Evolutionary conservation across 2,888 invertebrate species (phyloP).

Genomic region (Leuctra nigra): DNA sequence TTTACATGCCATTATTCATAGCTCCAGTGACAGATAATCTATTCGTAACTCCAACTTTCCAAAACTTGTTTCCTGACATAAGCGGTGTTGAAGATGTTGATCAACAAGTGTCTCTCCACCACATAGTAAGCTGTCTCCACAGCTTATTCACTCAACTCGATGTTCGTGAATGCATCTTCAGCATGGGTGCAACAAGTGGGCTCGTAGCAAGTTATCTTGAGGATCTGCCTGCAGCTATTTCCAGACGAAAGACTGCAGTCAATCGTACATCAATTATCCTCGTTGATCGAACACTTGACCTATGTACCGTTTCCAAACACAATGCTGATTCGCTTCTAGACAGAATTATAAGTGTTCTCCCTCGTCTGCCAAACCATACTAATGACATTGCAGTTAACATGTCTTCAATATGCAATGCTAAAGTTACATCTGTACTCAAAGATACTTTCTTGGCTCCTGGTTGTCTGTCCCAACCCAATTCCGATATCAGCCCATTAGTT

Average conservation of each 20-base stretch:
- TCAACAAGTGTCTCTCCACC: slow-evolving; percentile 36
- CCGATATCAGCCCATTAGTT: slow-evolving; percentile 26
- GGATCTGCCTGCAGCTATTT: slow-evolving; percentile 46
- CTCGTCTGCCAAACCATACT: slow-evolving; percentile 54
- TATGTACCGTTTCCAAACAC: slow-evolving; percentile 54
- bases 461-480: slow-evolving; percentile 43
- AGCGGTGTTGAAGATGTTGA: slow-evolving; percentile 17
- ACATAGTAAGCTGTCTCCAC: slow-evolving; percentile 47
- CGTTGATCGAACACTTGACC: slow-evolving; percentile 58
- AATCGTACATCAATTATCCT: slow-evolving; percentile 49
- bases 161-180: slow-evolving; percentile 57
- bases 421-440: slow-evolving; percentile 33
- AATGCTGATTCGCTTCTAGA: slow-evolving; percentile 56
- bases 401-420: slow-evolving; percentile 51
- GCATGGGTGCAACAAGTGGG: slow-evolving; percentile 55
- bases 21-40: slow-evolving; percentile 50
- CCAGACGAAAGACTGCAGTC: slow-evolving; percentile 48
- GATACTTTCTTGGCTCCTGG: slow-evolving; percentile 36
- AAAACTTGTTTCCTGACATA: slow-evolving; percentile 46
- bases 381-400: slow-evolving; percentile 59
- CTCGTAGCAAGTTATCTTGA: slow-evolving; percentile 54
- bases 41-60: slow-evolving; percentile 57
- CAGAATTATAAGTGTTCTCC: slow-evolving; percentile 51
- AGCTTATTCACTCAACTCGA: slow-evolving; percentile 51
- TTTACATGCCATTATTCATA: slow-evolving; percentile 54